Conservation (phyloP, 2,113 vertebrate species). For the Grammomys surdaster region DNA sequence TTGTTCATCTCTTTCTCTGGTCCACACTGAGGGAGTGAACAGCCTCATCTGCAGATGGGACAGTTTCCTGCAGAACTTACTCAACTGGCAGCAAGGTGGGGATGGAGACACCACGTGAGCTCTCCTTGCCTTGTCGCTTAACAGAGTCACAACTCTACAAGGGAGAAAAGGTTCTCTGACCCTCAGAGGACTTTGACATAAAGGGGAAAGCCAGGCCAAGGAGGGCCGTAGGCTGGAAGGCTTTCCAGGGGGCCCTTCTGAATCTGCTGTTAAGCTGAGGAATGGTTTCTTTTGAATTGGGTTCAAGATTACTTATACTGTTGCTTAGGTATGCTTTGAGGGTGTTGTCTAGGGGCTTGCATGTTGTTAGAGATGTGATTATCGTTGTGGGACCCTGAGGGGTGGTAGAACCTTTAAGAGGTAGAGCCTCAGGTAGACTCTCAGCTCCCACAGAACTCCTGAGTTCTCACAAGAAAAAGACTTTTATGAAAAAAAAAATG, state of each 20-base stretch:
- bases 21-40: neutral
- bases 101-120: neutral
- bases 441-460: neutral
- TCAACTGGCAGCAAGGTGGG: neutral
- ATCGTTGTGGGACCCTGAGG: neutral
- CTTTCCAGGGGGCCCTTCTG: neutral
- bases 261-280: neutral
- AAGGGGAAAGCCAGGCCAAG: neutral
- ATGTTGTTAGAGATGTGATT: neutral
- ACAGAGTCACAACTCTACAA: neutral
- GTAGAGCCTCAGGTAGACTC: too few species aligned
- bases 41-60: neutral
- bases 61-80: neutral
- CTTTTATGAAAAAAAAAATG: neutral
- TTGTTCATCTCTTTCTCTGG: neutral
- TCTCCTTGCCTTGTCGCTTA: neutral
- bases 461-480: neutral
- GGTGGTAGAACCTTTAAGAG: neutral
- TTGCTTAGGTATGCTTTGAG: neutral
- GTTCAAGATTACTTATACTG: neutral
- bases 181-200: neutral
- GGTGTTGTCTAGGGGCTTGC: neutral
- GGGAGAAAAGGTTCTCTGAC: neutral
- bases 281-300: neutral
- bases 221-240: neutral